Conservation (phyloP, 2,113 vertebrate genomes). For the Rattus rattus region DNA sequence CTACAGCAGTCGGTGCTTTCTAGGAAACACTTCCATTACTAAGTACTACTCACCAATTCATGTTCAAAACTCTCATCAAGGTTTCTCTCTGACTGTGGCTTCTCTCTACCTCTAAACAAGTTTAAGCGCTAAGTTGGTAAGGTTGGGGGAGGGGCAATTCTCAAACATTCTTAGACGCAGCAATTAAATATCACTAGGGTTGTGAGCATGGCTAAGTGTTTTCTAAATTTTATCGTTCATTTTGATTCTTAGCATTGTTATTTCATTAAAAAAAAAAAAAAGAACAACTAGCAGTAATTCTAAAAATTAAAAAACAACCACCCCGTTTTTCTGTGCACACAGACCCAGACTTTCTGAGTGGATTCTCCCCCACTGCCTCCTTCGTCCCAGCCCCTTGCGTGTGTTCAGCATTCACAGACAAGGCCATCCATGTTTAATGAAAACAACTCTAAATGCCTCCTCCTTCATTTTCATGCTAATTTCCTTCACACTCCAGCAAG, state of each 20-base stretch:
- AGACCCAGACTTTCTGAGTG: neutral
- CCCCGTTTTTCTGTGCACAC: neutral
- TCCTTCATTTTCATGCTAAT: constrained; percentile 60
- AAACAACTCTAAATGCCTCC: constrained; percentile 37
- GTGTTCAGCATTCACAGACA: neutral
- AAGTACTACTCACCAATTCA: constrained; percentile 7
- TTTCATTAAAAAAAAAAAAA: neutral
- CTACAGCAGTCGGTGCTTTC: constrained; percentile 41
- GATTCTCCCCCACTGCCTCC: neutral
- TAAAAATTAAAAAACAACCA: neutral
- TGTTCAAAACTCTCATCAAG: constrained; percentile 13
- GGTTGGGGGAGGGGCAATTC: neutral
- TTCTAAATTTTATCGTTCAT: neutral
- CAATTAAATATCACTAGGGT: neutral
- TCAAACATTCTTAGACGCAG: constrained; percentile 23
- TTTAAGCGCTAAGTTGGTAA: constrained; percentile 9
- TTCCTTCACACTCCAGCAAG: constrained; percentile 1
- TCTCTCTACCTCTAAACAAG: constrained; percentile 2
- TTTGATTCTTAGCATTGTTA: constrained; percentile 25
- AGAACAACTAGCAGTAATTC: neutral
- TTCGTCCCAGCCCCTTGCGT: neutral
- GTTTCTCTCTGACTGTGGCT: constrained; percentile 51
- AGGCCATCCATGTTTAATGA: neutral
- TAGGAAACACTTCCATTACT: constrained; percentile 65
- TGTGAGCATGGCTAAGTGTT: neutral